A percentile compares a stretch with the other conserved stretches of the same genome.
Conservation (phyloP, 2,797 vertebrate species). For the Australoheros facetus region DNA sequence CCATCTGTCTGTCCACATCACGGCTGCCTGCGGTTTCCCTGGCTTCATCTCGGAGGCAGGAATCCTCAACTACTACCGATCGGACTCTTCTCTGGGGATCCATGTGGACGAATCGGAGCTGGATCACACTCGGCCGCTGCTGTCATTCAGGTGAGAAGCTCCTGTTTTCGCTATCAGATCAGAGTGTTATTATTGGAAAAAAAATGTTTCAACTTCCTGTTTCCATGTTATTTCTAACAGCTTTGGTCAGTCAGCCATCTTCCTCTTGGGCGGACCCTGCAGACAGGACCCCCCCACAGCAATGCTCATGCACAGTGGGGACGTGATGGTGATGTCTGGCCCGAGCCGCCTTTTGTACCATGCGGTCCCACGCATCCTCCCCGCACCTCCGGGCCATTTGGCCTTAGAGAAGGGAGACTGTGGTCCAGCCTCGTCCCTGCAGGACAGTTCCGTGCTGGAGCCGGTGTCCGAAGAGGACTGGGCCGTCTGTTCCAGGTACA, state of each 20-base stretch:
- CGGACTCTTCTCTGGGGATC: slow-evolving; percentile 94
- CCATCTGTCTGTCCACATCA: slow-evolving; percentile 86
- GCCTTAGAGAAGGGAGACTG: slow-evolving; percentile 51
- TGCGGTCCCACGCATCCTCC: slow-evolving; percentile 89
- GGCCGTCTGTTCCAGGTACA: slow-evolving; percentile 87
- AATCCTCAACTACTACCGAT: slow-evolving; percentile 95
- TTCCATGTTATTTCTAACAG: slow-evolving; percentile 59
- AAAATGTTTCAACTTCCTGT: background rate
- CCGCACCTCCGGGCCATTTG: slow-evolving; percentile 67
- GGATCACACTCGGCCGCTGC: slow-evolving; percentile 88
- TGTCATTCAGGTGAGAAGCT: slow-evolving; percentile 88
- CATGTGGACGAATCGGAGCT: slow-evolving; percentile 94
- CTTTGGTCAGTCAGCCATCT: slow-evolving; percentile 94
- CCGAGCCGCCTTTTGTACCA: slow-evolving; percentile 93
- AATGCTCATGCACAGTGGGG: slow-evolving; percentile 95
- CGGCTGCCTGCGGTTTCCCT: slow-evolving; percentile 87
- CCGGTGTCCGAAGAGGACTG: slow-evolving; percentile 85
- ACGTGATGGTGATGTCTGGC: slow-evolving; percentile 97
- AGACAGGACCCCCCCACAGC: slow-evolving; percentile 87
- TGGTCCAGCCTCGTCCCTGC: background rate
- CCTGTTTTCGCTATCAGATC: too few species aligned
- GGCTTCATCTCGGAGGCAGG: slow-evolving; percentile 89
- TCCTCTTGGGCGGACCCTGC: slow-evolving; percentile 88
- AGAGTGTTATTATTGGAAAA: background rate
- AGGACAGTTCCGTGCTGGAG: slow-evolving; percentile 45